Evolutionary conservation across 2,888 invertebrate genomes (phyloP).

Genomic region (Cylloceria caligata): DNA sequence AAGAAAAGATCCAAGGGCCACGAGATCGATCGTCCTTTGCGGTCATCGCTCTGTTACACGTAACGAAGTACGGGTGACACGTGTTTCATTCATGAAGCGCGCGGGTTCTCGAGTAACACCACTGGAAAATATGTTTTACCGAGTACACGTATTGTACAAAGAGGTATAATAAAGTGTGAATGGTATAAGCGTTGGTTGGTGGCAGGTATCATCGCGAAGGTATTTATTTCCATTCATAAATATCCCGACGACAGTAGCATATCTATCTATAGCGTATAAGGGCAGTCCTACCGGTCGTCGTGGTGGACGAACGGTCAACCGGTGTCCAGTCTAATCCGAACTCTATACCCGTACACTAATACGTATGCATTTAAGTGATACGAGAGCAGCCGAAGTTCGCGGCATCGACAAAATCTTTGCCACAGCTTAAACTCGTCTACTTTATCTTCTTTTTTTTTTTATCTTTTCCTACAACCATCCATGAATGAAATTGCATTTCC

Average conservation of each 20-base stretch:
- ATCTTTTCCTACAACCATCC: not conserved
- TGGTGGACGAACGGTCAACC: not conserved
- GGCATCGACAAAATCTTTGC: conserved; percentile 33
- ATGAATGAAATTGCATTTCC: conserved; percentile 40
- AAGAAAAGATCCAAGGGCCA: conserved; percentile 4
- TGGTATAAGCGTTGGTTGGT: not conserved
- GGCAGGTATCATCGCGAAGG: conserved; percentile 5
- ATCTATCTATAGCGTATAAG: not conserved
- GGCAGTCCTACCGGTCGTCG: not conserved
- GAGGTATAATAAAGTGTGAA: not conserved
- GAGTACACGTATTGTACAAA: not conserved
- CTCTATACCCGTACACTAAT: conserved; percentile 6
- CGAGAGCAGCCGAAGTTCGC: not conserved
- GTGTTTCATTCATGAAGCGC: conserved; percentile 6
- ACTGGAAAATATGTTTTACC: conserved; percentile 15
- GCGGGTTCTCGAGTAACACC: conserved; percentile 9
- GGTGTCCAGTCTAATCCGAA: conserved; percentile 19
- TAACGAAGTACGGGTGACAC: conserved; percentile 5
- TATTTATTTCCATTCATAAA: conserved; percentile 36
- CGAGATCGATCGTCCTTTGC: conserved; percentile 64
- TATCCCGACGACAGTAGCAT: not conserved
- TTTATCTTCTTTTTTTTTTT: conserved; percentile 7
- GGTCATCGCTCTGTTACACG: not conserved
- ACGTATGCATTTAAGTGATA: not conserved
- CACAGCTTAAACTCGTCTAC: not conserved